Percentiles rank a stretch among this genome's conserved stretches.
Evolutionary conservation across 2,797 vertebrate genomes (phyloP).

Genomic region (Dermochelys coriacea): DNA sequence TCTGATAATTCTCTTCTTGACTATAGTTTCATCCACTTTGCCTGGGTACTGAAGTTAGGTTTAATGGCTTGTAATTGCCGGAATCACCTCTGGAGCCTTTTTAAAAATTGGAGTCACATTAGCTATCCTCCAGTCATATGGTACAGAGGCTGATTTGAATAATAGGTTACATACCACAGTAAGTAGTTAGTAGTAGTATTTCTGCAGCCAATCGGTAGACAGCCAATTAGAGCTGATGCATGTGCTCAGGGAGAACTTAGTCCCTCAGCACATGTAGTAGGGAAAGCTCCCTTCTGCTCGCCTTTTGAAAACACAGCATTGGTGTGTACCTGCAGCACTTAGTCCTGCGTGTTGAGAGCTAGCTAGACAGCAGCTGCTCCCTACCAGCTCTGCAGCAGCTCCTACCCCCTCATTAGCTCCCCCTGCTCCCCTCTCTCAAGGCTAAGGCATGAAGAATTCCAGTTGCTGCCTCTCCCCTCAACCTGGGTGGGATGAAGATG

Average conservation of each 20-base stretch:
- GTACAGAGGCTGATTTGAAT: no score
- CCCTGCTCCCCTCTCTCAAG: not conserved
- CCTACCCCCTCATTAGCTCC: not conserved
- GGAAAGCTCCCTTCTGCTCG: not conserved
- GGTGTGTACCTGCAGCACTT: not conserved
- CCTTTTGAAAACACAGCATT: not conserved
- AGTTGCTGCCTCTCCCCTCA: no score
- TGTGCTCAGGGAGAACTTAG: not conserved
- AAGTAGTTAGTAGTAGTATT: not conserved
- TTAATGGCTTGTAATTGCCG: no score
- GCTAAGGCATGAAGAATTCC: not conserved
- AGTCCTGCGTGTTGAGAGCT: not conserved
- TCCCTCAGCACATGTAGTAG: not conserved
- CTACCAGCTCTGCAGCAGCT: not conserved
- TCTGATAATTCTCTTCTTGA: no score
- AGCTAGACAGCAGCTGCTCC: not conserved
- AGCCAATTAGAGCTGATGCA: not conserved
- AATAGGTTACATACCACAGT: no score
- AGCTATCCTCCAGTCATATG: no score
- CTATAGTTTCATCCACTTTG: no score
- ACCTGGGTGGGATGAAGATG: no score
- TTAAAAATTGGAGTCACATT: no score
- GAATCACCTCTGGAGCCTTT: no score
- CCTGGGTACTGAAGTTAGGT: no score
- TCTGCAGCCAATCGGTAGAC: not conserved